Evolutionary conservation across 2,888 invertebrate genomes (phyloP).

Genomic region (Apamea monoglypha): DNA sequence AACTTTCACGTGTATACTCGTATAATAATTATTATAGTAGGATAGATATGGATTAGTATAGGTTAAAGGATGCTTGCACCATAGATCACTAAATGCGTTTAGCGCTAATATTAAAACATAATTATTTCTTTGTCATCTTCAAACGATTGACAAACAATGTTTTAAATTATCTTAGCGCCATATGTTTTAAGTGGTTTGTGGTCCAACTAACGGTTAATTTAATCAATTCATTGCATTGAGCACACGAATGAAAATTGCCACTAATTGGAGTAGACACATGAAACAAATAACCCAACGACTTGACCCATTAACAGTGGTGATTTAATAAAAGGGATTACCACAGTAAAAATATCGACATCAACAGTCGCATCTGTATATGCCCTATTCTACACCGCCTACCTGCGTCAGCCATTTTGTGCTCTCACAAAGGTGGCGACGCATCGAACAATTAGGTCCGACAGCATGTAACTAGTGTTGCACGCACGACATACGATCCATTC

Average conservation of each 20-base stretch:
- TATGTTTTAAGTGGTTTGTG: neutral
- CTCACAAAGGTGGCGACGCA: conserved; percentile 58
- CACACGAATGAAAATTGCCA: neutral
- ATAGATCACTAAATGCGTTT: neutral
- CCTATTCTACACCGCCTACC: conserved; percentile 14
- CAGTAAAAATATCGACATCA: neutral
- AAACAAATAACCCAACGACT: neutral
- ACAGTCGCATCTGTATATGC: conserved; percentile 2
- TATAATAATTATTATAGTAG: too few relatives aligned
- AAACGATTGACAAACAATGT: too few relatives aligned
- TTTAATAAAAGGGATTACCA: neutral
- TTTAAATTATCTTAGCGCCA: neutral
- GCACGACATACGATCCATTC: conserved; percentile 46
- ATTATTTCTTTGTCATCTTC: neutral
- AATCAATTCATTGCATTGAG: neutral
- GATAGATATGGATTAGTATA: too few relatives aligned
- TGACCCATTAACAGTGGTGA: neutral
- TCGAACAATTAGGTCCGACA: conserved; percentile 51
- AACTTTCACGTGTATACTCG: too few relatives aligned
- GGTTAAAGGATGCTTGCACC: neutral
- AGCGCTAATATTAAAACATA: neutral
- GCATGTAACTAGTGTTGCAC: conserved; percentile 49
- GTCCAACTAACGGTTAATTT: neutral
- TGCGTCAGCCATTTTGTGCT: conserved; percentile 51
- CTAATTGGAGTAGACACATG: too few relatives aligned